A percentile compares a stretch with the other conserved stretches of the same genome.
Conservation (phyloP, 2,797 vertebrate genomes). For the Cynodonichthys magdalenae region DNA sequence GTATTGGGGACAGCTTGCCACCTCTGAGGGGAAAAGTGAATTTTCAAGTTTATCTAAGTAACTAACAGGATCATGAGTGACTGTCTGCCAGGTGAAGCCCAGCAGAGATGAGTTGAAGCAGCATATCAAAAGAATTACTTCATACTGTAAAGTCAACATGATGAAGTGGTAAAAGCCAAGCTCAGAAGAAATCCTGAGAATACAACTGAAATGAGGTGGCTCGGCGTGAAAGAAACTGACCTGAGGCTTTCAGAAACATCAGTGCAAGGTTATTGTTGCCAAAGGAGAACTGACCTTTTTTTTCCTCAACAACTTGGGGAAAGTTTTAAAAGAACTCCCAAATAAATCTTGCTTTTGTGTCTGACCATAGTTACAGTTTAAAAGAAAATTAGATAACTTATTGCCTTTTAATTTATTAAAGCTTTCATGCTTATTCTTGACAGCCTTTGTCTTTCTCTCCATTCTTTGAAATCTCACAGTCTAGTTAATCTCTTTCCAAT, state of each 20-base stretch:
- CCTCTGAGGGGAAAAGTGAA: background rate
- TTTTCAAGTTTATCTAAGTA: background rate
- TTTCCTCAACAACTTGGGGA: background rate
- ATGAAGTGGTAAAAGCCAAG: background rate
- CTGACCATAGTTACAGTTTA: no score
- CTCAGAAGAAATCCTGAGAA: background rate
- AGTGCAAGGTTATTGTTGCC: background rate
- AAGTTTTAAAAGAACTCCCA: background rate
- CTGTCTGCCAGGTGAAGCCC: background rate
- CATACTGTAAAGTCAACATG: background rate
- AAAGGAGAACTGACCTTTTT: background rate
- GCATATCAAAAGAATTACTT: background rate
- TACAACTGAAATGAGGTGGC: background rate
- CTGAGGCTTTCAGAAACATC: background rate
- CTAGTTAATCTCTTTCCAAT: constrained; percentile 30
- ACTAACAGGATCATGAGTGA: background rate
- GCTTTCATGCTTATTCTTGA: background rate
- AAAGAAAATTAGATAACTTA: background rate
- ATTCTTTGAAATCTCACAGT: constrained; percentile 6
- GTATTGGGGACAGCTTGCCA: background rate
- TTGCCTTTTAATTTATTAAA: background rate
- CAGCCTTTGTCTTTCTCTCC: background rate
- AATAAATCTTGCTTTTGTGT: no score
- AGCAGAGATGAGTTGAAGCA: background rate
- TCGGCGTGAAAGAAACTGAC: background rate